Evolutionary conservation across 2,888 invertebrate species (phyloP).

Genomic region (Athalia cordata): DNA sequence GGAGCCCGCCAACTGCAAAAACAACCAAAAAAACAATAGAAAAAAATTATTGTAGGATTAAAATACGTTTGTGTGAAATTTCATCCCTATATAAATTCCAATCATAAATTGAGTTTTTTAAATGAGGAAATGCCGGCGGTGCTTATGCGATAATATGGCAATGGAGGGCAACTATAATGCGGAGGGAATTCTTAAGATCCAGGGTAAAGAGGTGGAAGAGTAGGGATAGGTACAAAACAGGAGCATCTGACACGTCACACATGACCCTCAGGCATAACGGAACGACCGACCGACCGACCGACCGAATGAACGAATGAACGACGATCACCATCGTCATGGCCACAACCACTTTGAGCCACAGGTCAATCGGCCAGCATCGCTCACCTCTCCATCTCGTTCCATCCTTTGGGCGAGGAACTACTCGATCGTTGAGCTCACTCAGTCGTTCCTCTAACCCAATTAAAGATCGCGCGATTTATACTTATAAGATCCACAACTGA

Average conservation of each 20-base stretch:
- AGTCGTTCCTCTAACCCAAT: conserved; percentile 43
- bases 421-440: not conserved
- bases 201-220: conserved; percentile 4
- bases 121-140: conserved; percentile 20
- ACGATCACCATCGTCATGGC: conserved; percentile 28
- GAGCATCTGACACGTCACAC: conserved; percentile 58
- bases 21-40: not conserved
- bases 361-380: conserved; percentile 67
- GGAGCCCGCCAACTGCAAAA: conserved; percentile 63
- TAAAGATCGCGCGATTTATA: conserved; percentile 41
- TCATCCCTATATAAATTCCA: not conserved
- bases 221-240: conserved; percentile 40
- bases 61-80: conserved; percentile 5
- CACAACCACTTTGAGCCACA: conserved; percentile 56
- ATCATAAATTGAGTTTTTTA: not conserved
- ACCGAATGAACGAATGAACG: conserved; percentile 51
- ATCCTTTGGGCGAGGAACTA: conserved; percentile 25
- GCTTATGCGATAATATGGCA: conserved; percentile 7
- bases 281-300: conserved; percentile 60
- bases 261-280: conserved; percentile 68
- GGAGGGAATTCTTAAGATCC: conserved; percentile 35
- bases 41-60: conserved; percentile 39
- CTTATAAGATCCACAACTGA: not conserved
- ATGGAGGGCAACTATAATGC: conserved; percentile 8
- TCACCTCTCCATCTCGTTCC: conserved; percentile 48